A percentile compares a stretch with the other conserved stretches of the same genome.
Conservation (phyloP, 2,797 vertebrate genomes). For the Hybognathus amarus region DNA sequence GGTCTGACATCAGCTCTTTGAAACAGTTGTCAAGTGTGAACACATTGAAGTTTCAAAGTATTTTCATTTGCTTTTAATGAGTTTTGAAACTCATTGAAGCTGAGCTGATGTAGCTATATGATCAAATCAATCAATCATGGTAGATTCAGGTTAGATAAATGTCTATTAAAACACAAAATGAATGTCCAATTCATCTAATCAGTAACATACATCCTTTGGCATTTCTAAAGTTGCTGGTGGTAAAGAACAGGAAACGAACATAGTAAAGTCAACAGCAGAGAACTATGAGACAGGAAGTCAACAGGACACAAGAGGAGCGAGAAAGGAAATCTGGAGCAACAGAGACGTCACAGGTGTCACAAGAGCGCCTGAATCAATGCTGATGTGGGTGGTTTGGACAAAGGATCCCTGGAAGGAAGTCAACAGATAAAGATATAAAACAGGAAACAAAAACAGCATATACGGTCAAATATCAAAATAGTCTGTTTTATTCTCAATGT, state of each 20-base stretch:
- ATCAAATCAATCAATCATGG: neutral
- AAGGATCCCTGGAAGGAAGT: constrained; percentile 7
- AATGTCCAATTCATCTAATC: neutral
- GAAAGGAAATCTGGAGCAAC: constrained; percentile 51
- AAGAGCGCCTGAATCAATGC: neutral
- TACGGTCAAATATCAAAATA: constrained; percentile 80
- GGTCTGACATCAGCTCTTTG: neutral
- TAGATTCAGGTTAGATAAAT: neutral
- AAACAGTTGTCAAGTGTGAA: neutral
- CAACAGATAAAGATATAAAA: neutral
- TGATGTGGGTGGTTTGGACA: constrained; percentile 19
- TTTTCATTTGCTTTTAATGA: no score
- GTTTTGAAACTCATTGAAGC: no score
- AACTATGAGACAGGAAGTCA: constrained; percentile 45
- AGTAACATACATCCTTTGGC: neutral
- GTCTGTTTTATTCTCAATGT: constrained; percentile 81
- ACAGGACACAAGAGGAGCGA: constrained; percentile 56
- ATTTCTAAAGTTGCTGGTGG: constrained; percentile 5
- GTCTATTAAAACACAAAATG: neutral
- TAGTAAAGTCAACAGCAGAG: constrained; percentile 22
- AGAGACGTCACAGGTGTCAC: constrained; percentile 37
- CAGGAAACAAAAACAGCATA: neutral
- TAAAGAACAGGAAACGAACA: constrained; percentile 43
- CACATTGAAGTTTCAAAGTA: neutral
- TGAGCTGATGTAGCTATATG: neutral